These are phyloP conservation scores for Brotula barbata DNA, from an alignment of 2,797 vertebrate genomes.

Conservation along the genomic window DNA sequence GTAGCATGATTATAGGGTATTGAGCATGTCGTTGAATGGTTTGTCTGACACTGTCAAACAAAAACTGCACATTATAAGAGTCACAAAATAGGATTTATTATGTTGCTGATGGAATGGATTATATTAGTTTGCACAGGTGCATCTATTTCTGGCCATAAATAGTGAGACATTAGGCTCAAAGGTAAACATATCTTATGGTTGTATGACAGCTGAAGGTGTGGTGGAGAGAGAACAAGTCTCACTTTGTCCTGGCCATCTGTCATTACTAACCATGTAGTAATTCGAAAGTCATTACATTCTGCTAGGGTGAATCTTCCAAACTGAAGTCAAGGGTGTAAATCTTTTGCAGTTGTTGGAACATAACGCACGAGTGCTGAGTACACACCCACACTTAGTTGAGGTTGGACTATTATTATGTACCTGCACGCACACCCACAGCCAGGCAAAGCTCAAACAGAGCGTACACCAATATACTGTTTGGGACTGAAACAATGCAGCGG, in stretches of 20 bases:
- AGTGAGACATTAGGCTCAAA: neutral
- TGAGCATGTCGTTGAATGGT: too few species aligned
- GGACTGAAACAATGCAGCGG: constrained; percentile 25
- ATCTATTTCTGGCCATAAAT: too few species aligned
- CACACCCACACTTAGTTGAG: constrained; percentile 64
- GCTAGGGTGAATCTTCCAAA: neutral
- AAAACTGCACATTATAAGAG: too few species aligned
- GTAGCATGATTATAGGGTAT: too few species aligned
- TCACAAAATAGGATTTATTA: neutral
- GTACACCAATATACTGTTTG: constrained; percentile 43
- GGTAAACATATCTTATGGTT: constrained; percentile 12
- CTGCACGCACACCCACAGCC: constrained; percentile 60
- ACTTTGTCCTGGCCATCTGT: constrained; percentile 19
- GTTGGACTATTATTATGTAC: constrained; percentile 65
- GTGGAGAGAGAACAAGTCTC: constrained; percentile 44
- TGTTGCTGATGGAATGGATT: neutral
- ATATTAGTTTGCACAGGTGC: too few species aligned
- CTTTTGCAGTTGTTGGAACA: constrained; percentile 40
- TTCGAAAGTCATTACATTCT: constrained; percentile 12
- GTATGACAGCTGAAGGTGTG: constrained; percentile 46
- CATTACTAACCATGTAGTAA: neutral
- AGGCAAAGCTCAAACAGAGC: constrained; percentile 44
- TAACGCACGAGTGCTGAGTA: constrained; percentile 32
- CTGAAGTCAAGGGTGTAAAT: constrained; percentile 47
- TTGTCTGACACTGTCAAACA: too few species aligned